Percentiles rank a stretch among this genome's conserved stretches.
phyloP scores from a whole-genome alignment of 64 coral and sea anemone species.

The Catalaphyllia jardinei region DNA sequence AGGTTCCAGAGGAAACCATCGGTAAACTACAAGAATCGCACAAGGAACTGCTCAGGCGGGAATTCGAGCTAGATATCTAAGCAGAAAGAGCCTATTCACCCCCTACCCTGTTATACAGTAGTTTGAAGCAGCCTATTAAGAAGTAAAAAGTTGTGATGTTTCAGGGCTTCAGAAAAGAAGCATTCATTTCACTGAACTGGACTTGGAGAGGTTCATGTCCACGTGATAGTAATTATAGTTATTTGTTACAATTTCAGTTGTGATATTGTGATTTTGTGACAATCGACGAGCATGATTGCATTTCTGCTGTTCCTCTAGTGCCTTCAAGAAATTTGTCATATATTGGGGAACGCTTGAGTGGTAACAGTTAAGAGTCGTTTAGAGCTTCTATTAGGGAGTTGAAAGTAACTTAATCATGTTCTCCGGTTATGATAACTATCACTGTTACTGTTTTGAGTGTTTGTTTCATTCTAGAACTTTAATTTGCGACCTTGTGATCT shows the following conservation, averaged over 20 bases:
- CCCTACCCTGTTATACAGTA: not conserved
- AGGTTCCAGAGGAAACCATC: too few relatives aligned
- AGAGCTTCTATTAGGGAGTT: conserved; percentile 28
- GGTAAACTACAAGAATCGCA: too few relatives aligned
- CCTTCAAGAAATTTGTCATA: conserved; percentile 18
- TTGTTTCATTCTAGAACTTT: not conserved
- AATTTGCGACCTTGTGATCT: not conserved
- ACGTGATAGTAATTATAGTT: too few relatives aligned
- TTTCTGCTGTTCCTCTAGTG: not conserved
- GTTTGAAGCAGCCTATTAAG: conserved; percentile 25
- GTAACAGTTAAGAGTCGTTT: conserved; percentile 18
- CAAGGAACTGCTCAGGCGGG: too few relatives aligned
- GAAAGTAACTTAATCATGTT: conserved; percentile 28
- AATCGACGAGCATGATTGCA: not conserved
- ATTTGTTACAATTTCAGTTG: not conserved
- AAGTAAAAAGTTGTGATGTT: not conserved
- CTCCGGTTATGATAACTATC: conserved; percentile 13
- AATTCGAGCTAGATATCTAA: too few relatives aligned
- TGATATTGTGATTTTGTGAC: conserved; percentile 18
- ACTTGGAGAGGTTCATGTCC: too few relatives aligned
- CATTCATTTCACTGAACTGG: too few relatives aligned
- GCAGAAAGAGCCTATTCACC: conserved; percentile 5
- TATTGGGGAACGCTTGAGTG: conserved; percentile 4
- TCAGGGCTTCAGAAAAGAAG: too few relatives aligned
- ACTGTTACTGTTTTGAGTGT: not conserved